Conservation (phyloP, 1,140 invertebrate species). For the Drosophila lini region DNA sequence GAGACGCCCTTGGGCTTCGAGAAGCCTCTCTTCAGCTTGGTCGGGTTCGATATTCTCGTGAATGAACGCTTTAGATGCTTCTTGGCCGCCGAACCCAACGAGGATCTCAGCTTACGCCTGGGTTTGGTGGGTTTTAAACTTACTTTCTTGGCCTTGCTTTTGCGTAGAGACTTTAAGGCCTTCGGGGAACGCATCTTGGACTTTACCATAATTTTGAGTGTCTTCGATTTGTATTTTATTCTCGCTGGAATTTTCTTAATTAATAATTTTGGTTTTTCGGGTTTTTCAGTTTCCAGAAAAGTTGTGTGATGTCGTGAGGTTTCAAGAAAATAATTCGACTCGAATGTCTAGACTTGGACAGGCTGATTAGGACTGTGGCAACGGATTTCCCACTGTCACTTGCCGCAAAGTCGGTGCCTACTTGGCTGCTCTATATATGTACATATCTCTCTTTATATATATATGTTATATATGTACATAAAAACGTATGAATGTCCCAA, state of each 20-base stretch:
- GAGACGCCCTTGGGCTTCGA: not conserved
- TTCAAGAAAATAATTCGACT: slow-evolving; percentile 1
- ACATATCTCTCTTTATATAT: no score
- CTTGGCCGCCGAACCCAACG: not conserved
- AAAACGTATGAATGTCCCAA: slow-evolving; percentile 5
- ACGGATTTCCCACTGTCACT: slow-evolving; percentile 11
- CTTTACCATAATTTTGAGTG: slow-evolving; percentile 9
- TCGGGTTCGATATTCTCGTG: not conserved
- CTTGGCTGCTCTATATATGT: slow-evolving; percentile 1
- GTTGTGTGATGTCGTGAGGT: not conserved
- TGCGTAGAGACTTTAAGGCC: no score
- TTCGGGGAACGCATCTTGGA: slow-evolving; percentile 4
- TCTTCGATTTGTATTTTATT: not conserved
- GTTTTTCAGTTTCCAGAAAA: not conserved
- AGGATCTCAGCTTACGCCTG: not conserved
- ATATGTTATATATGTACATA: no score
- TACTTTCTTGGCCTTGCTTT: not conserved
- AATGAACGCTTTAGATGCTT: not conserved
- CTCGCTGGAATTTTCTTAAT: not conserved
- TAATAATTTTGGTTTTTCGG: slow-evolving; percentile 9
- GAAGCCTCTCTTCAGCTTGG: not conserved
- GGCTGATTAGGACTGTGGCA: not conserved
- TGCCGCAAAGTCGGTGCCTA: slow-evolving; percentile 9
- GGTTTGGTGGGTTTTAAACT: not conserved
- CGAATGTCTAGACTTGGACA: slow-evolving; percentile 16